Evolutionary conservation across 2,797 vertebrate genomes (phyloP).

Genomic region (Artibeus lituratus): DNA sequence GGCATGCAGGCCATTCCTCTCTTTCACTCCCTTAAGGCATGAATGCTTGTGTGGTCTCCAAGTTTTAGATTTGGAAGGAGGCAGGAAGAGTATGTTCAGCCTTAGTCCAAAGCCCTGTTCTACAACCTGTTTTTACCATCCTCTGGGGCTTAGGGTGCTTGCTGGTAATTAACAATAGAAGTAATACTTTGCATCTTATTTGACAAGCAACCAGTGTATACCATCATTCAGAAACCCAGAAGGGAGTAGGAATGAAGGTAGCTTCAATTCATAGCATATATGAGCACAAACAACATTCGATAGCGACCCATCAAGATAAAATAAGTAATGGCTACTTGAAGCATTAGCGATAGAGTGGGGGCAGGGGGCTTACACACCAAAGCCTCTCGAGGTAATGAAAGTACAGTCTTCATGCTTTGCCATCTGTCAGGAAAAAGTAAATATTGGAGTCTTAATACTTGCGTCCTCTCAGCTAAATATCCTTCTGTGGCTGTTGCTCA

Average conservation of each 20-base stretch:
- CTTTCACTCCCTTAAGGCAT: background rate
- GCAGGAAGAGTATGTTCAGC: background rate
- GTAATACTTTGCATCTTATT: background rate
- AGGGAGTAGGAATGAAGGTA: background rate
- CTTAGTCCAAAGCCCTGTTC: background rate
- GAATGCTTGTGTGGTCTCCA: background rate
- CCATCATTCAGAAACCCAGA: background rate
- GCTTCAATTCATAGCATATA: background rate
- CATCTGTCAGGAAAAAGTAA: conserved; percentile 74
- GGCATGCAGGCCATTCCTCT: background rate
- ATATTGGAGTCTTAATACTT: conserved; percentile 62
- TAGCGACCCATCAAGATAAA: background rate
- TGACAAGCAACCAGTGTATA: background rate
- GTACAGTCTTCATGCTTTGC: conserved; percentile 47
- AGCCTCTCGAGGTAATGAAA: conserved; percentile 65
- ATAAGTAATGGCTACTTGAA: conserved; percentile 52
- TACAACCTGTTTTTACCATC: background rate
- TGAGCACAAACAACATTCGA: background rate
- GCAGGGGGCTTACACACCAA: background rate
- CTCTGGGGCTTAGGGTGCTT: background rate
- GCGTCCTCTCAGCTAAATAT: conserved; percentile 41
- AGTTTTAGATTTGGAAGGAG: background rate
- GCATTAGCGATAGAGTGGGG: background rate
- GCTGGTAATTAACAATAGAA: background rate
- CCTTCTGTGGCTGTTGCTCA: conserved; percentile 70